Evolutionary conservation across 2,113 vertebrate genomes (phyloP), one percentile per base, ranked within the genome.

Genomic region (Sialia sialis): DNA sequence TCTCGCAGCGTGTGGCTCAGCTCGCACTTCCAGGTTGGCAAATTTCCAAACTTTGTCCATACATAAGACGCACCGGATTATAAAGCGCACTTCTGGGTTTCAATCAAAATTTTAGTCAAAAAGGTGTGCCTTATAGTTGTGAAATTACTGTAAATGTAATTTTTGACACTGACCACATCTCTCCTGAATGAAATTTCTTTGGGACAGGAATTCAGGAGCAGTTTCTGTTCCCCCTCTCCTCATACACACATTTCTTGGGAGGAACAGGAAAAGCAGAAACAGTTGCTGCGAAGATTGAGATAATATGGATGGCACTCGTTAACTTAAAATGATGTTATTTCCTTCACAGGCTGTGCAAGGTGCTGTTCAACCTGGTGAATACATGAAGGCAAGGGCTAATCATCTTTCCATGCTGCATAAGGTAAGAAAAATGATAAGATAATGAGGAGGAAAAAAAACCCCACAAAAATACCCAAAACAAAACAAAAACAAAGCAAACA

Each of bases 81-180:
- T n/a, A n/a, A n/a, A n/a, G n/a, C n/a, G n/a, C n/a, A n/a, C n/a
- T n/a, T n/a, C n/a, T n/a, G n/a, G n/a, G n/a, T n/a, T n/a, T n/a
- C n/a, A n/a, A n/a, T n/a, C n/a, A n/a, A n/a, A n/a, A n/a, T n/a
- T n/a, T n/a, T n/a, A n/a, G n/a, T n/a, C n/a, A n/a, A n/a, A n/a
- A n/a, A n/a, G n/a, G n/a, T n/a, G n/a, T n/a, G n/a, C n/a, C n/a
- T n/a, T n/a, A n/a, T n/a, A n/a, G n/a, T n/a, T n/a, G n/a, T n/a
- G n/a, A n/a, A n/a, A n/a, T n/a, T n/a, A n/a, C n/a, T n/a, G n/a
- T 20, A 64, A 48, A 44, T 39, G 27, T 8, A 0, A 38, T 39
- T 87, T 84, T 34, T 88, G 58, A 86, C 49, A 30, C 11, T 76
- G n/a, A 41, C 11, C 14, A 59, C 3, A 1, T 54, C 13, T 76